Percentiles rank a stretch among this genome's conserved stretches.
These are phyloP conservation scores for Leptinotarsa texana DNA, from an alignment of 1,140 invertebrate species.

Conservation along the genomic window DNA sequence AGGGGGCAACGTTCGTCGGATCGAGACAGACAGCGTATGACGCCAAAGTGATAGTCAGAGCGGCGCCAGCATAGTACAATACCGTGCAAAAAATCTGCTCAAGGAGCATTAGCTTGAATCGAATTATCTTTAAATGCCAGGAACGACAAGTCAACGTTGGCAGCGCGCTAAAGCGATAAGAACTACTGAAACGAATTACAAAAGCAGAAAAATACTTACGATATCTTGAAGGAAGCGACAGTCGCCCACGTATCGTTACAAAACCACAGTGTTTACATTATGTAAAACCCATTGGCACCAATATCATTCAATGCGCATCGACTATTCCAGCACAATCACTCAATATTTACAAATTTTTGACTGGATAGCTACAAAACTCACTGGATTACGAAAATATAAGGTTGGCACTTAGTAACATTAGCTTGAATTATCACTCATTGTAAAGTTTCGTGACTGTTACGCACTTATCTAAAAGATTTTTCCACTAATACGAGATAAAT, in stretches of 20 bases:
- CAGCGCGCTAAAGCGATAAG: constrained; percentile 24
- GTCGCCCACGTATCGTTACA: constrained; percentile 36
- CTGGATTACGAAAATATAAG: constrained; percentile 24
- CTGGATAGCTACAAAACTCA: constrained; percentile 25
- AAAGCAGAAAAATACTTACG: constrained; percentile 28
- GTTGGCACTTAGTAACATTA: constrained; percentile 38
- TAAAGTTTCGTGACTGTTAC: constrained; percentile 30
- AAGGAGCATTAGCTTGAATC: constrained; percentile 25
- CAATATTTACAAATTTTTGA: constrained; percentile 19
- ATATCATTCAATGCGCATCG: constrained; percentile 14
- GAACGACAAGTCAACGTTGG: neutral
- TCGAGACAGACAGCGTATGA: constrained; percentile 55
- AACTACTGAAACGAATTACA: neutral
- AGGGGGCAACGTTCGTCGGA: constrained; percentile 43
- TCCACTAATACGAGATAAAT: constrained; percentile 45
- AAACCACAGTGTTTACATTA: constrained; percentile 44
- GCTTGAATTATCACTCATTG: constrained; percentile 38
- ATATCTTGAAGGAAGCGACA: constrained; percentile 31
- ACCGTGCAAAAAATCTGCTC: constrained; percentile 51
- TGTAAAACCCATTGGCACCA: constrained; percentile 29
- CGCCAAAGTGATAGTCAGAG: constrained; percentile 55
- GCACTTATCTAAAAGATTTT: constrained; percentile 40
- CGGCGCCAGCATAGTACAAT: constrained; percentile 54
- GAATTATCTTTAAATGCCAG: constrained; percentile 16
- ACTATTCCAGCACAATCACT: constrained; percentile 21